Base-by-base conservation (phyloP, 2,113 vertebrate genomes). In the Lynx canadensis region DNA sequence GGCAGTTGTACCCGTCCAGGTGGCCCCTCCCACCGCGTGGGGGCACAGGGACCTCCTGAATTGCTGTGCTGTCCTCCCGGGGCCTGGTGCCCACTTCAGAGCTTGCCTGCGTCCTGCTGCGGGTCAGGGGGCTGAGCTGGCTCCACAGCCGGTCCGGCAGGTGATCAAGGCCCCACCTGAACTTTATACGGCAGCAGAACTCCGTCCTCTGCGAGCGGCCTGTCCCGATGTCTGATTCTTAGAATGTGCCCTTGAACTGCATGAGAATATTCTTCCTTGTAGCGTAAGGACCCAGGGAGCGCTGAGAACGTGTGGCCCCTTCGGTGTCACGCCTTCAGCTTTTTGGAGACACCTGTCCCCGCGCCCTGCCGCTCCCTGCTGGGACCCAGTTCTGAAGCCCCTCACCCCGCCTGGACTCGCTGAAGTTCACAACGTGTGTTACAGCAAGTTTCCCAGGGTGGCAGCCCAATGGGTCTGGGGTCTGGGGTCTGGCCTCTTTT, bases 321-420 rank as follows among this genome's bases (percentile, higher is more conserved):
- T 31, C 60, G 1, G 4, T 10, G 38, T 45, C 1, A 0, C 14
- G 36, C 38, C 60, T 66, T 84, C 18, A 13, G 11, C 60, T 13
- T 12, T 21, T 4, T 45, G 82, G 27, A 45, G 60, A 45, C 82
- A 21, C 18, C 31, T 7, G 11, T 66, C 57, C 6, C 81, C 16
- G 0, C 2, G 3, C 11, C 16, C 63, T 23, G 60, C 38, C 2
- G 27, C 38, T 45, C 21, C 38, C 38, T 0, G 0, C 82, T 66
- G 36, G 36, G 69, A 12, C 69, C 36, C 38, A 66, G 81, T 27
- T 27, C 57, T 38, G 29, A 45, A 33, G 8, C 29, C 3, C 1
- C 10, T 45, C 38, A 48, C 38, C 16, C 27, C 1, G 1, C 45
- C 29, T 13, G 38, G 57, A 19, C 19, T 38, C 7, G 0, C 33